phyloP scores from a whole-genome alignment of 2,888 invertebrate genomes.

The Athalia rosae region DNA sequence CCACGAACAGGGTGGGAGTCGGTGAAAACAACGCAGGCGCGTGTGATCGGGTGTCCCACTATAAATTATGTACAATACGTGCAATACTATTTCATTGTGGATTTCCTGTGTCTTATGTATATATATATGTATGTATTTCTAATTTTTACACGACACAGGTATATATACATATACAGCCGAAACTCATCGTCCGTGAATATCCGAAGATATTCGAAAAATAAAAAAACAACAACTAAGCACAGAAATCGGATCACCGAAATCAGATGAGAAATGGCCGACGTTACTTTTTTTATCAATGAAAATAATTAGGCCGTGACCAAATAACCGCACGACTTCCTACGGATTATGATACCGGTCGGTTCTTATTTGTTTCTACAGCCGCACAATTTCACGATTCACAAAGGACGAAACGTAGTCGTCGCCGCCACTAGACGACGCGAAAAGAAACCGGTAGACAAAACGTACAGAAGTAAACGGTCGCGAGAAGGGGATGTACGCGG shows the following conservation, averaged over 20 bases:
- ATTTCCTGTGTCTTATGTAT: slow-evolving; percentile 54
- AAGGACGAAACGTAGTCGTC: slow-evolving; percentile 10
- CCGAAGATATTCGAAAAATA: background rate
- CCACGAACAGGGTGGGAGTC: slow-evolving; percentile 24
- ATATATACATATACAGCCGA: background rate
- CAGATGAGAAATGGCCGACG: slow-evolving; percentile 15
- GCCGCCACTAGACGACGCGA: slow-evolving; percentile 15
- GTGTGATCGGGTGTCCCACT: background rate
- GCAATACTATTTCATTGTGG: slow-evolving; percentile 56
- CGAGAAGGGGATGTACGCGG: background rate
- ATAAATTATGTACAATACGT: background rate
- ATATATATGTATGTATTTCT: slow-evolving; percentile 1
- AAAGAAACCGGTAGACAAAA: slow-evolving; percentile 8
- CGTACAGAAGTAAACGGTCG: slow-evolving; percentile 1
- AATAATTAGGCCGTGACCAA: slow-evolving; percentile 23
- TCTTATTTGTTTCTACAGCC: no score
- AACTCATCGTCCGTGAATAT: background rate
- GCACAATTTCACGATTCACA: background rate
- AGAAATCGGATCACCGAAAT: background rate
- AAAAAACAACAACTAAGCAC: no score
- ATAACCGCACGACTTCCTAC: slow-evolving; percentile 16
- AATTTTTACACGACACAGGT: background rate
- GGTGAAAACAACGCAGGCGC: slow-evolving; percentile 27
- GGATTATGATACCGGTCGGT: slow-evolving; percentile 3
- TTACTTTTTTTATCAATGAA: slow-evolving; percentile 36